Percentiles rank a stretch among this genome's conserved stretches.
Conservation (phyloP, 2,797 vertebrate genomes). For the Cossypha niveicapilla region DNA sequence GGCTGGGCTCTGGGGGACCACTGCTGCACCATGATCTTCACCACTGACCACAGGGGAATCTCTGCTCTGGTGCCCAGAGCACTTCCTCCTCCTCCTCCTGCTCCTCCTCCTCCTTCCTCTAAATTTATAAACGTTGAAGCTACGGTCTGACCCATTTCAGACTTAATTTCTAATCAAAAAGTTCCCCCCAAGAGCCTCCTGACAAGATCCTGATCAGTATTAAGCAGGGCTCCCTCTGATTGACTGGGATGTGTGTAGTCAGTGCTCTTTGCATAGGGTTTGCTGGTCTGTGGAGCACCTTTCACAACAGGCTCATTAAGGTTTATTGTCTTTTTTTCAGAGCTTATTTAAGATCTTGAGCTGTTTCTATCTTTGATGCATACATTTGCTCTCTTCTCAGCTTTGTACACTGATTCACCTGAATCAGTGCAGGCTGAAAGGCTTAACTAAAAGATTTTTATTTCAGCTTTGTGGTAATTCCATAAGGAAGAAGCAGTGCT, state of each 20-base stretch:
- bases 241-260: neutral
- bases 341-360: neutral
- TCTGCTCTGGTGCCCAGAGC: neutral
- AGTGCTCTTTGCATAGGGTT: neutral
- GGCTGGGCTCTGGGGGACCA: rapidly evolving
- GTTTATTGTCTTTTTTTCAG: neutral
- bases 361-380: neutral
- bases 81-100: neutral
- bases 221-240: neutral
- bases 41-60: neutral
- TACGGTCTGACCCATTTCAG: neutral
- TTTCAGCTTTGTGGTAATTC: neutral
- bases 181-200: neutral
- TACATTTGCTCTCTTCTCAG: neutral
- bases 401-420: neutral
- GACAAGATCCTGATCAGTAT: neutral
- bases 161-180: neutral
- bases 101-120: neutral
- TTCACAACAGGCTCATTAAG: neutral
- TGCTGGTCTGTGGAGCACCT: neutral
- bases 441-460: neutral
- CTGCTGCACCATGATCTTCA: neutral
- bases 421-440: neutral
- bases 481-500: neutral
- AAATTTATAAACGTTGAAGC: neutral